A percentile compares a stretch with the other conserved stretches of the same genome.
phyloP scores from a whole-genome alignment of 2,888 invertebrate genomes.

The Heliconius erato region DNA sequence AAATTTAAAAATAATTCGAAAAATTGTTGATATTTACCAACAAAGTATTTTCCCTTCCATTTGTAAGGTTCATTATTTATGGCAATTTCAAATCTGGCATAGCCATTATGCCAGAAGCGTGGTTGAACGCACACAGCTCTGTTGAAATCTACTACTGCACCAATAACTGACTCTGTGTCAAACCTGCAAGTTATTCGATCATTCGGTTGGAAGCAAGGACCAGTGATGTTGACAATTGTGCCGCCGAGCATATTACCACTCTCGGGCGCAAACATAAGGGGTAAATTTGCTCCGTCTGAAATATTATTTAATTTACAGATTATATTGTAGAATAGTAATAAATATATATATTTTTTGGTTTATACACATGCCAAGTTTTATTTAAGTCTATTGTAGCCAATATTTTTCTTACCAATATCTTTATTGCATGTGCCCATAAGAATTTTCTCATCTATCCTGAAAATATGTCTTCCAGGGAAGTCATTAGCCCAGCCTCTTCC shows the following conservation, averaged over 20 bases:
- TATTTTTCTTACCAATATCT: conserved; percentile 88
- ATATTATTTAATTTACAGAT: conserved; percentile 7
- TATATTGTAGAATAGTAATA: not conserved
- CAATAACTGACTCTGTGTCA: conserved; percentile 92
- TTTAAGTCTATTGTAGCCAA: not conserved
- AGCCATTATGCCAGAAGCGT: conserved; percentile 93
- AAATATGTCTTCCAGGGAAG: conserved; percentile 96
- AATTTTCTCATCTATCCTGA: conserved; percentile 97
- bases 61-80: conserved; percentile 93
- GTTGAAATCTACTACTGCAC: conserved; percentile 91
- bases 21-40: conserved; percentile 87
- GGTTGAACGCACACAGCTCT: conserved; percentile 96
- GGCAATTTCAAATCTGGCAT: conserved; percentile 94
- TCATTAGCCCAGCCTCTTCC: conserved; percentile 95
- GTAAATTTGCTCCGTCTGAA: conserved; percentile 92
- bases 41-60: conserved; percentile 96
- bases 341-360: not conserved
- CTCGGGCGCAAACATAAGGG: conserved; percentile 95
- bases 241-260: conserved; percentile 99
- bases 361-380: not conserved
- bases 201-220: conserved; percentile 94
- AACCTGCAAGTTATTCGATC: conserved; percentile 94
- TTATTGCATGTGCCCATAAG: conserved; percentile 97
- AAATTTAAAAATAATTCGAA: not conserved
- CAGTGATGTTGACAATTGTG: conserved; percentile 97